phyloP scores from a whole-genome alignment of 2,888 invertebrate genomes.

The Scaeva pyrastri region DNA sequence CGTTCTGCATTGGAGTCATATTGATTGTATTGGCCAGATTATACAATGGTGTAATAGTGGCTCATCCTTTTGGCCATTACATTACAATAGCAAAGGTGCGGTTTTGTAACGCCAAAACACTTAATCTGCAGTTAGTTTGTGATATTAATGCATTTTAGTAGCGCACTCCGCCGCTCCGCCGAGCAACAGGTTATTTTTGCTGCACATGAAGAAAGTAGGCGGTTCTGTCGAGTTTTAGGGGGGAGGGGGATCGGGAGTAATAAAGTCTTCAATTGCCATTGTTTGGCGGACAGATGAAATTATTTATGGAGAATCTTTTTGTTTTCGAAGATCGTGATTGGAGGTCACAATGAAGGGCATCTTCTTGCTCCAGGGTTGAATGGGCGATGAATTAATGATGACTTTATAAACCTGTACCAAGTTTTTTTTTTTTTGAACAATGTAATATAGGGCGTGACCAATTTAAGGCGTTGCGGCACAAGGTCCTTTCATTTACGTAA shows the following conservation, averaged over 20 bases:
- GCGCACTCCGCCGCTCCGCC: neutral
- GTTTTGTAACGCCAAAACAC: constrained; percentile 32
- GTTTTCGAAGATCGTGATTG: constrained; percentile 56
- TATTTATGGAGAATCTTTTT: constrained; percentile 33
- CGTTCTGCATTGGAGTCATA: constrained; percentile 36
- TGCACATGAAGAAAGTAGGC: constrained; percentile 1
- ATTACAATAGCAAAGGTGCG: constrained; percentile 34
- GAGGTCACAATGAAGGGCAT: constrained; percentile 49
- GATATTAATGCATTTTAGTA: constrained; percentile 66
- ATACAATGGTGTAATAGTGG: neutral
- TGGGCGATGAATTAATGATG: constrained; percentile 65
- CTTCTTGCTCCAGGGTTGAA: constrained; percentile 12
- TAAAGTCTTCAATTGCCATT: constrained; percentile 61
- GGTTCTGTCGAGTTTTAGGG: neutral
- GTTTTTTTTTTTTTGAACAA: no score
- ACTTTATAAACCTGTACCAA: constrained; percentile 38
- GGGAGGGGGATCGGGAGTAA: constrained; percentile 37
- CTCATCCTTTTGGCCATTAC: constrained; percentile 29
- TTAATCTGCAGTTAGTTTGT: constrained; percentile 46
- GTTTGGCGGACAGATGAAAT: constrained; percentile 8
- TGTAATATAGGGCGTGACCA: no score
- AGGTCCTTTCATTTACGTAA: constrained; percentile 23
- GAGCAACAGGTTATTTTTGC: constrained; percentile 29
- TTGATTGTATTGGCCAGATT: constrained; percentile 42
- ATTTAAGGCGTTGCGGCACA: constrained; percentile 32